These are phyloP conservation scores for Leptinotarsa texana DNA, from an alignment of 1,140 invertebrate genomes.

Conservation along the genomic window DNA sequence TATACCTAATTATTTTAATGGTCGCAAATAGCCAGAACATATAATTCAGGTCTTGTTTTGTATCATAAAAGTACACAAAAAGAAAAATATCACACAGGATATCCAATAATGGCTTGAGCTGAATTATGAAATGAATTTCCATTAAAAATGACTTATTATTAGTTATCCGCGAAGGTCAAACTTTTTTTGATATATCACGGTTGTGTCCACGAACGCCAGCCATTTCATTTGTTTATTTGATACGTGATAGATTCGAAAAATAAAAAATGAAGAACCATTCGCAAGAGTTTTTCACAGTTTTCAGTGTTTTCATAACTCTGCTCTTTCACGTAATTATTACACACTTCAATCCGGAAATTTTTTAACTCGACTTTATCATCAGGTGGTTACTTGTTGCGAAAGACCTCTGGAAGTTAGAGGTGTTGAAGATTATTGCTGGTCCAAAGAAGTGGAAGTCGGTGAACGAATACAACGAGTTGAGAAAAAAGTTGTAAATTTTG, in stretches of 20 bases:
- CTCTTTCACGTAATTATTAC: no score
- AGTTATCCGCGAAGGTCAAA: not conserved
- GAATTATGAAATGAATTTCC: not conserved
- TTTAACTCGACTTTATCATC: slow-evolving; percentile 1
- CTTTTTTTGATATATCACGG: not conserved
- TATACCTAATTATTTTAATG: no score
- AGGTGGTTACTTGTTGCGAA: slow-evolving; percentile 33
- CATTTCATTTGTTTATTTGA: no score
- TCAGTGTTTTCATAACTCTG: not conserved
- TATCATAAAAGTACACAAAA: not conserved
- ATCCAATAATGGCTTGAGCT: not conserved
- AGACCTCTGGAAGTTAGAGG: slow-evolving; percentile 31
- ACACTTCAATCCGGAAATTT: no score
- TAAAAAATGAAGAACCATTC: not conserved
- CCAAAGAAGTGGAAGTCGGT: slow-evolving; percentile 36
- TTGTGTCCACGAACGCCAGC: not conserved
- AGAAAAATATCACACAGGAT: not conserved
- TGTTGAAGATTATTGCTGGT: slow-evolving; percentile 42
- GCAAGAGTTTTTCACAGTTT: not conserved
- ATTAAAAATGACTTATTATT: not conserved
- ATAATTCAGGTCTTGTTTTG: not conserved
- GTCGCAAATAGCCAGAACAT: not conserved
- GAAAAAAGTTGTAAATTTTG: slow-evolving; percentile 45
- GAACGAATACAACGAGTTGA: slow-evolving; percentile 41
- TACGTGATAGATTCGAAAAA: not conserved